Percentiles rank a stretch among this genome's conserved stretches.
Evolutionary conservation across 2,888 invertebrate species (phyloP).

Genomic region (Sinohyriopsis cumingii): DNA sequence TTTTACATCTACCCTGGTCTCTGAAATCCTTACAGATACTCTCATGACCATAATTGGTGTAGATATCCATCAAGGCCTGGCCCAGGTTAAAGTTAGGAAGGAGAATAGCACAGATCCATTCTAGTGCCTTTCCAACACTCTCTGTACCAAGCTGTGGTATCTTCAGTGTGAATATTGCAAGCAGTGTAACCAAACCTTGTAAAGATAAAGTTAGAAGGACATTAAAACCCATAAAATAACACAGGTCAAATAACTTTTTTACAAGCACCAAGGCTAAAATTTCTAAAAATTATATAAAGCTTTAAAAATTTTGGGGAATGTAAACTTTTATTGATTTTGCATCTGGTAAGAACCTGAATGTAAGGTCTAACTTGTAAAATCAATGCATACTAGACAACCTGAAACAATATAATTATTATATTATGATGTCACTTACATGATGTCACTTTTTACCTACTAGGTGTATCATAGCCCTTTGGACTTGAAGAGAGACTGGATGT

Average conservation of each 20-base stretch:
- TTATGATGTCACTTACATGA: too few relatives aligned
- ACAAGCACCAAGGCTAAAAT: background rate
- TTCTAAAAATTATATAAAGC: background rate
- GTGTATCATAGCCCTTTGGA: too few relatives aligned
- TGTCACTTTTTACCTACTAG: too few relatives aligned
- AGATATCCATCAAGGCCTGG: constrained; percentile 70
- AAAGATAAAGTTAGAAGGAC: constrained; percentile 22
- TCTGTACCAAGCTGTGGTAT: constrained; percentile 77
- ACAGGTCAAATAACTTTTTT: background rate
- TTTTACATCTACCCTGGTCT: background rate
- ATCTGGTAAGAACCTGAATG: too few relatives aligned
- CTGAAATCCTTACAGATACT: constrained; percentile 25
- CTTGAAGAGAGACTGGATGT: too few relatives aligned
- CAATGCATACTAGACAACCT: too few relatives aligned
- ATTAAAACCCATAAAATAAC: background rate
- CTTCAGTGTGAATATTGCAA: constrained; percentile 81
- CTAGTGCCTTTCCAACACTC: constrained; percentile 76
- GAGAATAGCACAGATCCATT: constrained; percentile 78
- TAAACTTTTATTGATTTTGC: too few relatives aligned
- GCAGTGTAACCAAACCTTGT: constrained; percentile 81
- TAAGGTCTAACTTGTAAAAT: too few relatives aligned
- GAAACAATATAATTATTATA: too few relatives aligned
- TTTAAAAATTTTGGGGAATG: too few relatives aligned
- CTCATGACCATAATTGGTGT: constrained; percentile 66
- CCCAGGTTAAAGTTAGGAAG: constrained; percentile 82